phyloP scores from a whole-genome alignment of 2,888 invertebrate species.

The Heliconius charithonia region DNA sequence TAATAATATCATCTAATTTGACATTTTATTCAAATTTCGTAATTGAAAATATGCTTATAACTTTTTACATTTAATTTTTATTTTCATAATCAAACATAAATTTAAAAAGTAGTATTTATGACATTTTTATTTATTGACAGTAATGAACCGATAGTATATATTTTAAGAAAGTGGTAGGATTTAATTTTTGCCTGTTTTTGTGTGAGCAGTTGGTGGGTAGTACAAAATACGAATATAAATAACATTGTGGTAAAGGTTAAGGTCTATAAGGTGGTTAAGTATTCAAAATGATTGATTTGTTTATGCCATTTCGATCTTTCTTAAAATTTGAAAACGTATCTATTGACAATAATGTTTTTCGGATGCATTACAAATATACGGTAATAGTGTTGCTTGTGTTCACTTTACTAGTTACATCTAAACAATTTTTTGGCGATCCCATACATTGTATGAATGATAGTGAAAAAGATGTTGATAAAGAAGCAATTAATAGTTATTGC shows the following conservation, averaged over 20 bases:
- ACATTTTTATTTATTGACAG: constrained; percentile 6
- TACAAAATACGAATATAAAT: not conserved
- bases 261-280: not conserved
- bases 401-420: constrained; percentile 89
- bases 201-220: not conserved
- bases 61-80: not conserved
- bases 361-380: constrained; percentile 89
- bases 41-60: too few relatives aligned
- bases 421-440: constrained; percentile 94
- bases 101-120: not conserved
- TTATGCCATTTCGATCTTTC: constrained; percentile 86
- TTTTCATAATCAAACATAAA: not conserved
- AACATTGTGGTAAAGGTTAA: not conserved
- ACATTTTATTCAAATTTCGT: too few relatives aligned
- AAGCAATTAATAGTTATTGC: constrained; percentile 89
- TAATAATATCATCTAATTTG: too few relatives aligned
- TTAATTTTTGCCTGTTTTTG: not conserved
- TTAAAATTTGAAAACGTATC: constrained; percentile 86
- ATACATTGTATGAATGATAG: constrained; percentile 88
- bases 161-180: not conserved
- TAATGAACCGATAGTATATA: not conserved
- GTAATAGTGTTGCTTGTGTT: constrained; percentile 88
- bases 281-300: constrained; percentile 85
- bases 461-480: constrained; percentile 70
- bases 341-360: constrained; percentile 90